Percentiles rank a stretch among this genome's conserved stretches.
Conservation (phyloP, 2,888 invertebrate species). For the Dichetophora obliterata region DNA sequence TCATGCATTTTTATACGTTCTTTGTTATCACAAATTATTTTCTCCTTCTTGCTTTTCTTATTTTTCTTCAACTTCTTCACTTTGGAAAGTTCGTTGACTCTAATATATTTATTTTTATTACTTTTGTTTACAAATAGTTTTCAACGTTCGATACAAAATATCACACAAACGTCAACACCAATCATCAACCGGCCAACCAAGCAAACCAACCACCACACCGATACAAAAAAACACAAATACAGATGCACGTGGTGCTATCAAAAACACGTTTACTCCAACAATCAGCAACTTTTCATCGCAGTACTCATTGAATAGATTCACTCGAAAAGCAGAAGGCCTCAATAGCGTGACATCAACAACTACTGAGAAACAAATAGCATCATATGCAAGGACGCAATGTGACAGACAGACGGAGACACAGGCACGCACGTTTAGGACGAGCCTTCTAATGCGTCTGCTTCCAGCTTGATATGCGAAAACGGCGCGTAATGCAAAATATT, state of each 20-base stretch:
- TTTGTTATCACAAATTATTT: not conserved
- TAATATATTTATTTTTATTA: not conserved
- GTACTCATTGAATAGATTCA: conserved; percentile 21
- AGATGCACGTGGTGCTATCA: conserved; percentile 27
- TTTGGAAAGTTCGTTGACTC: conserved; percentile 15
- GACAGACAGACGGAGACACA: conserved; percentile 33
- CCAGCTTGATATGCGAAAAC: not conserved
- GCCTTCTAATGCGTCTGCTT: not conserved
- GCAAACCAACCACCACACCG: not conserved
- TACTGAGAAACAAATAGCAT: conserved; percentile 11
- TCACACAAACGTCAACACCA: not conserved
- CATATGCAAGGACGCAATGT: not conserved
- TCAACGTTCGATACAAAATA: not conserved
- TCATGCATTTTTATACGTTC: too few species aligned
- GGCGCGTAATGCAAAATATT: not conserved
- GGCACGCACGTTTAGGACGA: conserved; percentile 6
- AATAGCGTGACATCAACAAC: not conserved
- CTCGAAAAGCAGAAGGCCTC: not conserved
- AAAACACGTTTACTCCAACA: conserved; percentile 36
- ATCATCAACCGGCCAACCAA: not conserved
- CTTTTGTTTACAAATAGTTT: conserved; percentile 28
- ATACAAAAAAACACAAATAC: conserved; percentile 6
- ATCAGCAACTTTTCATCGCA: conserved; percentile 35
- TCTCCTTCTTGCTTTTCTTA: not conserved
- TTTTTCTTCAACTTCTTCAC: conserved; percentile 3